Evolutionary conservation across 2,113 vertebrate genomes (phyloP).

Genomic region (Anolis carolinensis): DNA sequence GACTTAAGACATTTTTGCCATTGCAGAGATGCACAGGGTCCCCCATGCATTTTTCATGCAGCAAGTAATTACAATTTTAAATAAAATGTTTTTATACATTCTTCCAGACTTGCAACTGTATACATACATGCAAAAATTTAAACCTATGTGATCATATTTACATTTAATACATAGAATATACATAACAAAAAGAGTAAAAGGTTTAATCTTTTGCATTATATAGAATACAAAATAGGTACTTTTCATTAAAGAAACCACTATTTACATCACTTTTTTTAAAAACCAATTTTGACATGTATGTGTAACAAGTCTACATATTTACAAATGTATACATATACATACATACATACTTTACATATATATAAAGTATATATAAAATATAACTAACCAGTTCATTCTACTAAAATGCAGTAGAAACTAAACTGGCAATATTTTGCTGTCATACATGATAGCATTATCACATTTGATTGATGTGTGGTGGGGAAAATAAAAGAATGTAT

Average conservation of each 20-base stretch:
- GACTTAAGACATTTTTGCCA: constrained; percentile 80
- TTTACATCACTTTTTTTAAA: constrained; percentile 85
- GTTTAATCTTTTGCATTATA: constrained; percentile 79
- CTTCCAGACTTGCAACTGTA: constrained; percentile 85
- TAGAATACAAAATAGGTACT: constrained; percentile 85
- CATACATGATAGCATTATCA: constrained; percentile 76
- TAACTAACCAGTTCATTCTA: constrained; percentile 78
- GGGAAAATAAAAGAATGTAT: constrained; percentile 68
- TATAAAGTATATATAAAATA: constrained; percentile 78
- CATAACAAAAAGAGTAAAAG: constrained; percentile 81
- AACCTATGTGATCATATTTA: constrained; percentile 82
- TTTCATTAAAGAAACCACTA: constrained; percentile 85
- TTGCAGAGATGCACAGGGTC: constrained; percentile 82
- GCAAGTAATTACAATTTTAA: constrained; percentile 84
- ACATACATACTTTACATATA: constrained; percentile 71
- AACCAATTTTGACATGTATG: constrained; percentile 82
- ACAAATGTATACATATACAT: constrained; percentile 78
- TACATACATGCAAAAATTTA: constrained; percentile 84
- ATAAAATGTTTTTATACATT: constrained; percentile 87
- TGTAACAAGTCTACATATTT: constrained; percentile 81
- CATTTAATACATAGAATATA: constrained; percentile 85
- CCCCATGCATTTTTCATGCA: constrained; percentile 85
- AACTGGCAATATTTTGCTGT: constrained; percentile 79
- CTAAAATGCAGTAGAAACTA: constrained; percentile 79
- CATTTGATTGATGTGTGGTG: constrained; percentile 72